Evolutionary conservation across 1,140 invertebrate genomes (phyloP), one percentile per base, ranked within the genome.

Genomic region (Neodiprion lecontei): DNA sequence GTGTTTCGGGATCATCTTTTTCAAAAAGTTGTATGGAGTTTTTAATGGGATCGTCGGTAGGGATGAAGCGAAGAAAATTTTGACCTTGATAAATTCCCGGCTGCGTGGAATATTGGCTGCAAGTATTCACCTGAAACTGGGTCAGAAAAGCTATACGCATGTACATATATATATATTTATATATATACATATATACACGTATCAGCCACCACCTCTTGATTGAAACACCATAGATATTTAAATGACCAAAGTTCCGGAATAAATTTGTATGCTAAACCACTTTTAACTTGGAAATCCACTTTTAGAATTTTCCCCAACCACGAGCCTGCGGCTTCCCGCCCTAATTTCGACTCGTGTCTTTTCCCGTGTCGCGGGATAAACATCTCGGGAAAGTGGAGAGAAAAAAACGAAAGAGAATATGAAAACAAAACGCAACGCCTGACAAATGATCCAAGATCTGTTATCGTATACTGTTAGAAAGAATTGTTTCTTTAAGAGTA

Each of bases 211-310:
- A 21, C 70, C 74, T 74, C 80, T 79, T 80, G 82, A 83, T 83
- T 82, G 82, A 83, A 83, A 80, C 81, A 83, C 76, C 80, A 79
- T 70, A 76, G 81, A 80, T 80, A 82, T 83, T 83, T 82, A 82
- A 82, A 83, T 83, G 78, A 80, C 80, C 76, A 82, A 83, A 83
- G 75, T 83, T 83, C 77, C 71, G 74, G 82, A 83, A 83, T 83
- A 83, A 83, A 83, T 83, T 83, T 83, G 73, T 77, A 76, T 78
- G 80, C 72, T 77, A 77, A 80, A 72, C 70, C 67, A 76, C 75
- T 76, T 72, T 70, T 72, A 69, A 48, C 70, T 40, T 48, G 72
- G 48, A 47, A 47, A 68, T 72, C 53, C 67, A 75, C 69, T 72
- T 74, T 72, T 67, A 14, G 53, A 75, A 82, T 82, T 82, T 82